These are phyloP conservation scores for Brachyalestes nurse DNA, from an alignment of 2,797 vertebrate species.

Conservation along the genomic window DNA sequence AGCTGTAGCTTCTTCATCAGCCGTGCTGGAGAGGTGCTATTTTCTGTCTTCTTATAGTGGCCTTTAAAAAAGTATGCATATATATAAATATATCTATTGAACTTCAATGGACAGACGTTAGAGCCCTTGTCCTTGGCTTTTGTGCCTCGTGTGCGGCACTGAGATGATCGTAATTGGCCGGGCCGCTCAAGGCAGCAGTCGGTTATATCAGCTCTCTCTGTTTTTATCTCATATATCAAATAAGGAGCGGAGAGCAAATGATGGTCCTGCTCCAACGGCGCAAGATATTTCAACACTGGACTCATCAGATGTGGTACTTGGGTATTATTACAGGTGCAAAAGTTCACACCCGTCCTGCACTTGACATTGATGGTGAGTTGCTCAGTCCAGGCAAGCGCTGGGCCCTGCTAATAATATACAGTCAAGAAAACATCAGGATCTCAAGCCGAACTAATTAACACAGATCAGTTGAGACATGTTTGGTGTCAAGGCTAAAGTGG, in stretches of 20 bases:
- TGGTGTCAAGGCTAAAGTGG: too few relatives aligned
- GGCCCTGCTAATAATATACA: neutral
- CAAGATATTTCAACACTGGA: neutral
- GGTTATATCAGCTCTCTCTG: neutral
- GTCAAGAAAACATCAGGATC: too few relatives aligned
- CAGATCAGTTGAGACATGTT: too few relatives aligned
- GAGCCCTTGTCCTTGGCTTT: conserved; percentile 15
- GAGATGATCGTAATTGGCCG: conserved; percentile 43
- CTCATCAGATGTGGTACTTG: neutral
- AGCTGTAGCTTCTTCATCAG: too few relatives aligned
- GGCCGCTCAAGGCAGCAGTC: conserved; percentile 29
- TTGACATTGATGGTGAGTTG: neutral
- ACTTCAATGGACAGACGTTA: conserved; percentile 28
- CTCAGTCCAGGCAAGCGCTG: too few relatives aligned
- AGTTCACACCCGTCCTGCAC: neutral
- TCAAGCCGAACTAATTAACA: too few relatives aligned
- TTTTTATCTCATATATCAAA: conserved; percentile 4
- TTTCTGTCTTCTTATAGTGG: conserved; percentile 3
- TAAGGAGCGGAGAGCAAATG: conserved; percentile 27
- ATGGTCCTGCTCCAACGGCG: neutral
- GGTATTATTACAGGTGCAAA: neutral
- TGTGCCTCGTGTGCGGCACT: conserved; percentile 6
- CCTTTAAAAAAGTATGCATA: neutral
- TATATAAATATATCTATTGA: neutral
- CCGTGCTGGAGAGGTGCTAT: neutral